Percentiles rank a stretch among this genome's conserved stretches.
phyloP scores from a whole-genome alignment of 2,113 vertebrate species.

The Rhea americana region DNA sequence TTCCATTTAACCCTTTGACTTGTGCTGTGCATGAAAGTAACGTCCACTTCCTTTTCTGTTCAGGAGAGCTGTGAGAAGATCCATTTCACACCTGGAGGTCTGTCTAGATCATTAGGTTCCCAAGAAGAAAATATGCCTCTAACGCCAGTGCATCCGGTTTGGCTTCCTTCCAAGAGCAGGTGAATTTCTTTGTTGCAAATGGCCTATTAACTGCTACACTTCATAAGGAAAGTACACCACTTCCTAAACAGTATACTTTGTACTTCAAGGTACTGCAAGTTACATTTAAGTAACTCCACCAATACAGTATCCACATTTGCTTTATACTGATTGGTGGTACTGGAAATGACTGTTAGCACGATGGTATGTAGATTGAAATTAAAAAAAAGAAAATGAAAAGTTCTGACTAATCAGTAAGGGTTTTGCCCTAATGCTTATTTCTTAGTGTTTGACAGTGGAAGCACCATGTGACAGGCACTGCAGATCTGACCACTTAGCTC shows the following conservation, averaged over 20 bases:
- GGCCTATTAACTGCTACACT: rapidly evolving
- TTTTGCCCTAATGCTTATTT: neutral
- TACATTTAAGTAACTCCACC: neutral
- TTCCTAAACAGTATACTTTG: neutral
- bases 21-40: neutral
- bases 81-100: neutral
- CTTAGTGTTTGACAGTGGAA: neutral
- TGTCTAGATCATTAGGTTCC: neutral
- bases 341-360: neutral
- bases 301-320: neutral
- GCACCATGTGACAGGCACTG: rapidly evolving
- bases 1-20: neutral
- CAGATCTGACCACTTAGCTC: neutral
- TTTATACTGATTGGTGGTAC: neutral
- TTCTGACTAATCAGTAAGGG: neutral
- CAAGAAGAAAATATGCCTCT: neutral
- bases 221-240: rapidly evolving
- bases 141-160: neutral
- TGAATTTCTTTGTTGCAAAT: rapidly evolving
- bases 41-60: neutral
- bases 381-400: neutral
- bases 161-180: neutral
- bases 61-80: neutral
- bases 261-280: neutral
- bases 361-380: neutral